A percentile compares a stretch with the other conserved stretches of the same genome.
phyloP scores from a whole-genome alignment of 2,113 vertebrate species.

The Isurus oxyrinchus region DNA sequence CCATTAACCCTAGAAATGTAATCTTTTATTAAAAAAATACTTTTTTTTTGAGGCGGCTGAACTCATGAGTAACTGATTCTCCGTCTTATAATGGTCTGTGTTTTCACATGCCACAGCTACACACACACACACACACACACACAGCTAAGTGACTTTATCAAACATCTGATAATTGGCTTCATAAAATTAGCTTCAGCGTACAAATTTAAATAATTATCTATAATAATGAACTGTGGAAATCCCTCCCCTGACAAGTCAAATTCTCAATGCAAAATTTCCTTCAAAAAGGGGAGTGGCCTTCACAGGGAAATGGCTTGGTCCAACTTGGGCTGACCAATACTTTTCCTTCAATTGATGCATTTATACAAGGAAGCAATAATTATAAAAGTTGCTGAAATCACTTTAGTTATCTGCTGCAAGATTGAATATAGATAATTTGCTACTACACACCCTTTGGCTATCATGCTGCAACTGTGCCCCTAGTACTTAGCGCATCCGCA shows the following conservation, averaged over 20 bases:
- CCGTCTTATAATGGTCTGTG: not conserved
- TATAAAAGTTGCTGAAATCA: not conserved
- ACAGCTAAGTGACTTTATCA: not conserved
- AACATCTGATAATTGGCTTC: not conserved
- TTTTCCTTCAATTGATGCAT: not conserved
- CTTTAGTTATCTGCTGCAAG: not conserved
- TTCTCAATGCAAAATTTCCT: not conserved
- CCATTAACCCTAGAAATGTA: not conserved
- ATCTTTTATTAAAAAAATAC: not conserved
- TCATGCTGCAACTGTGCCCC: not conserved
- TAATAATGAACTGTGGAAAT: not conserved
- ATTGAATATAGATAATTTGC: not conserved
- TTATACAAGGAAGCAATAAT: not conserved
- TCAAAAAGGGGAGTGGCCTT: not conserved
- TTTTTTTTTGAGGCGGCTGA: not conserved
- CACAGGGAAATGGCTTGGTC: not conserved
- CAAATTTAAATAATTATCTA: not conserved
- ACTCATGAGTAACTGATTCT: not conserved
- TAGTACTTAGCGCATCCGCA: not conserved
- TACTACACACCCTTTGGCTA: not conserved
- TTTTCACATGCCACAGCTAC: not conserved
- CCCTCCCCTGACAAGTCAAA: not conserved
- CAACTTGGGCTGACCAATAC: not conserved
- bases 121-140: not conserved
- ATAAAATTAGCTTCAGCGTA: not conserved